Evolutionary conservation across 2,888 invertebrate species (phyloP).

Genomic region (Oscheius myriophilus): DNA sequence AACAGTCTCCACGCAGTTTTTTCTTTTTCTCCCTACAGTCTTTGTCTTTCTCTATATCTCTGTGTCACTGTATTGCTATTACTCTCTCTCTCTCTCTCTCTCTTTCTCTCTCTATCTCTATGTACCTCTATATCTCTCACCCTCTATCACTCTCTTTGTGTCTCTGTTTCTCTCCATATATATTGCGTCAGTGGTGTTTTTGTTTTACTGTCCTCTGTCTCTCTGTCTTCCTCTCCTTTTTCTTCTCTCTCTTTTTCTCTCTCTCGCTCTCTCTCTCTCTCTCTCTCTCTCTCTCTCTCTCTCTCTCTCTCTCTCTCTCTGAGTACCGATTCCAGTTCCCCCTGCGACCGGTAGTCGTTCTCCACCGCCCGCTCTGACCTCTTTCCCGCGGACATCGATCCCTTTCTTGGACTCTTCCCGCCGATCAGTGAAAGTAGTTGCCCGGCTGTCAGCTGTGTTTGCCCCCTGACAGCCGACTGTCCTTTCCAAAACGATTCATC

Average conservation of each 20-base stretch:
- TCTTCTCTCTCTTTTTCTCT: background rate
- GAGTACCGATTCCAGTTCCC: background rate
- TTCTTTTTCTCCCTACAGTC: background rate
- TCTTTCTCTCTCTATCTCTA: background rate
- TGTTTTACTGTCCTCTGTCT: background rate
- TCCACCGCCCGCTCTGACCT: background rate
- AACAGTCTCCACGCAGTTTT: background rate
- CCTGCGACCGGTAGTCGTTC: background rate
- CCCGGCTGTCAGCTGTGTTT: background rate
- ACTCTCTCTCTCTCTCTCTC: constrained; percentile 8
- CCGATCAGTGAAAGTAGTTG: background rate
- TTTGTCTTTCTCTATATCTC: too few species aligned
- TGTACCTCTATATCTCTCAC: background rate
- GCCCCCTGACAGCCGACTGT: constrained; percentile 6
- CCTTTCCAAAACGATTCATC: background rate
- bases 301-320: too few species aligned
- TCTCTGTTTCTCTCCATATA: background rate
- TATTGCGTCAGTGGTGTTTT: too few species aligned
- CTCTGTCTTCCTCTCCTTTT: background rate
- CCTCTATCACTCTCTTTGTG: constrained; percentile 6
- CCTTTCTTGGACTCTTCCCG: background rate
- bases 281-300: background rate
- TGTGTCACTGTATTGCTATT: background rate
- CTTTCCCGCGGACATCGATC: background rate
- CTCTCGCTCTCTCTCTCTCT: constrained; percentile 3